Percentiles rank a stretch among this genome's conserved stretches.
Conservation (phyloP, 2,888 invertebrate species). For the Acheta domesticus region DNA sequence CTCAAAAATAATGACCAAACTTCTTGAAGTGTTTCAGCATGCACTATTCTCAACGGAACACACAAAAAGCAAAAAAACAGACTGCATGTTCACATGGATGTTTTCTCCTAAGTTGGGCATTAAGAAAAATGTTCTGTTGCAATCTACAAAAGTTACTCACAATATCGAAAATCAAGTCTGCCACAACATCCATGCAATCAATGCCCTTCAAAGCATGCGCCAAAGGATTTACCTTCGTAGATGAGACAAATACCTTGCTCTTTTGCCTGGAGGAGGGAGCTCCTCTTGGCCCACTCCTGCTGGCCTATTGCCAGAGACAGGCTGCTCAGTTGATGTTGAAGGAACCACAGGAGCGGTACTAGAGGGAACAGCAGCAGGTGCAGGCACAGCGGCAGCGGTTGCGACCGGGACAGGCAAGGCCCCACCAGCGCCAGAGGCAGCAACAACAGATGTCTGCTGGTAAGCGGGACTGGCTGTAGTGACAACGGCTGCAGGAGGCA, state of each 20-base stretch:
- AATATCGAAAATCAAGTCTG: too few relatives aligned
- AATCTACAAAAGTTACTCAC: too few relatives aligned
- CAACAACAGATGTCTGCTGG: background rate
- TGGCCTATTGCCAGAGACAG: background rate
- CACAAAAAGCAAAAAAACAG: too few relatives aligned
- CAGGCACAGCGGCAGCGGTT: background rate
- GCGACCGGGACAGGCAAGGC: constrained; percentile 24
- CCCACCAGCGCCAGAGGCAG: constrained; percentile 22
- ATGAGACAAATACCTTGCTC: constrained; percentile 52
- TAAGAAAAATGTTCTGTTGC: too few relatives aligned
- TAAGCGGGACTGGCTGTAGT: constrained; percentile 25
- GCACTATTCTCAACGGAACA: too few relatives aligned
- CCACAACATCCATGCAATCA: background rate
- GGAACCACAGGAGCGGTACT: background rate
- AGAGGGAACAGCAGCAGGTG: background rate
- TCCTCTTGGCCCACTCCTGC: constrained; percentile 47
- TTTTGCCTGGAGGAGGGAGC: constrained; percentile 49
- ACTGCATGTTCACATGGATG: too few relatives aligned
- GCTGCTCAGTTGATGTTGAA: constrained; percentile 23
- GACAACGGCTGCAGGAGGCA: constrained; percentile 26
- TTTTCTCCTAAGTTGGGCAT: too few relatives aligned
- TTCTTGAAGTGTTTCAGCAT: too few relatives aligned
- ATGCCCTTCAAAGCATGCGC: too few relatives aligned
- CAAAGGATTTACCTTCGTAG: background rate
- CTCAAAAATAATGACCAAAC: too few relatives aligned